Conservation (phyloP, 2,888 invertebrate species). For the Habrosyne pyritoides region DNA sequence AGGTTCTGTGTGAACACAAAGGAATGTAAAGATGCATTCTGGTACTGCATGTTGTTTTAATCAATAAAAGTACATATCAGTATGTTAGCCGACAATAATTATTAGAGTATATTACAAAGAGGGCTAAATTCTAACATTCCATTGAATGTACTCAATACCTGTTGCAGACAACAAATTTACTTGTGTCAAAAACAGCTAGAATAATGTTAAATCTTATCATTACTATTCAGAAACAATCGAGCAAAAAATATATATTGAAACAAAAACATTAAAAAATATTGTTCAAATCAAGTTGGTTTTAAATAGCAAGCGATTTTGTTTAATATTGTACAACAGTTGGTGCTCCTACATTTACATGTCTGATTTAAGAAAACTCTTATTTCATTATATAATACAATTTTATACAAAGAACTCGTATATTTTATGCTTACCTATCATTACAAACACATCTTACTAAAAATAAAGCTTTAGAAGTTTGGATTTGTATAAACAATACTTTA, state of each 20-base stretch:
- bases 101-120: too few relatives aligned
- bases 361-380: slow-evolving; percentile 14
- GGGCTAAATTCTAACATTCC: not conserved
- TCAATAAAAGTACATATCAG: not conserved
- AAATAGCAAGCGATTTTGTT: slow-evolving; percentile 11
- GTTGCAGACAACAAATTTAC: not conserved
- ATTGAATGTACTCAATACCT: not conserved
- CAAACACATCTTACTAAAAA: slow-evolving; percentile 7
- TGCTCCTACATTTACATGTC: slow-evolving; percentile 24
- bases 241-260: slow-evolving; percentile 14
- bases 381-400: slow-evolving; percentile 17
- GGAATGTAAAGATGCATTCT: slow-evolving; percentile 32
- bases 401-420: slow-evolving; percentile 21
- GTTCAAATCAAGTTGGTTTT: slow-evolving; percentile 3
- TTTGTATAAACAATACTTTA: slow-evolving; percentile 11
- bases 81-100: not conserved
- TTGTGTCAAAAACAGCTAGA: not conserved
- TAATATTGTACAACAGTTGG: slow-evolving; percentile 28
- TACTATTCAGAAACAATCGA: not conserved
- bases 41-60: not conserved
- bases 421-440: slow-evolving; percentile 1
- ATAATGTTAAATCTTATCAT: not conserved
- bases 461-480: slow-evolving; percentile 16
- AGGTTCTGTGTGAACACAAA: slow-evolving; percentile 27
- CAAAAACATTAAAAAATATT: slow-evolving; percentile 6